Evolutionary conservation across 2,888 invertebrate species (phyloP).

Genomic region (Diadegma fenestrale): DNA sequence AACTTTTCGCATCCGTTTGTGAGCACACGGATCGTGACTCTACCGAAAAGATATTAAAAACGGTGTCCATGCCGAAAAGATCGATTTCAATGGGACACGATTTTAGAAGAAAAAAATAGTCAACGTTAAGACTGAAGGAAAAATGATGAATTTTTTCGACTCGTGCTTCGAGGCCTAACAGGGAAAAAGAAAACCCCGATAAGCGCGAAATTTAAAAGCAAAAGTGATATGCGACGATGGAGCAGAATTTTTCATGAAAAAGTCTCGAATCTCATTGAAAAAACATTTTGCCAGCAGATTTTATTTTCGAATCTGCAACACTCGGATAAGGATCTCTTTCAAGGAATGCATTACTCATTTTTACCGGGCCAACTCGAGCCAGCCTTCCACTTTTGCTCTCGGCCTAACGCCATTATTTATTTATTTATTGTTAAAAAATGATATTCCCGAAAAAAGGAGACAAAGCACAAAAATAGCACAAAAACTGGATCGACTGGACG

Average conservation of each 20-base stretch:
- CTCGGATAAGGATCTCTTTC: not conserved
- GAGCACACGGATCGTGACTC: constrained; percentile 58
- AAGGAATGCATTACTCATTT: not conserved
- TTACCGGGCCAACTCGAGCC: not conserved
- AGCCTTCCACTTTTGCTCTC: not conserved
- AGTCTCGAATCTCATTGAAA: not conserved
- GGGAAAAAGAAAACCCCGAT: constrained; percentile 3
- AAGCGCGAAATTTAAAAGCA: not conserved
- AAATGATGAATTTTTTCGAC: constrained; percentile 56
- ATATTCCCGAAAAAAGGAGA: not conserved
- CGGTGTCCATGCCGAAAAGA: not conserved
- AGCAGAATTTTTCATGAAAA: not conserved
- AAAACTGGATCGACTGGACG: not conserved
- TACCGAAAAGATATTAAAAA: constrained; percentile 31
- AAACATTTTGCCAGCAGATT: not conserved
- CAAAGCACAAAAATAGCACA: not conserved
- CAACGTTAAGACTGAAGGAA: constrained; percentile 74
- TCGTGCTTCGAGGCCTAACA: constrained; percentile 39
- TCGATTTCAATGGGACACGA: constrained; percentile 12
- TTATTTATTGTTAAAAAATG: not conserved
- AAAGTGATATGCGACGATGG: not conserved
- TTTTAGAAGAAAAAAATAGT: constrained; percentile 43
- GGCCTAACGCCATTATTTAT: constrained; percentile 4
- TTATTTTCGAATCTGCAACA: not conserved
- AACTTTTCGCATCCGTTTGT: constrained; percentile 82